Evolutionary conservation across 2,888 invertebrate species (phyloP), one percentile per base, ranked within the genome.

Genomic region (Empis livida): DNA sequence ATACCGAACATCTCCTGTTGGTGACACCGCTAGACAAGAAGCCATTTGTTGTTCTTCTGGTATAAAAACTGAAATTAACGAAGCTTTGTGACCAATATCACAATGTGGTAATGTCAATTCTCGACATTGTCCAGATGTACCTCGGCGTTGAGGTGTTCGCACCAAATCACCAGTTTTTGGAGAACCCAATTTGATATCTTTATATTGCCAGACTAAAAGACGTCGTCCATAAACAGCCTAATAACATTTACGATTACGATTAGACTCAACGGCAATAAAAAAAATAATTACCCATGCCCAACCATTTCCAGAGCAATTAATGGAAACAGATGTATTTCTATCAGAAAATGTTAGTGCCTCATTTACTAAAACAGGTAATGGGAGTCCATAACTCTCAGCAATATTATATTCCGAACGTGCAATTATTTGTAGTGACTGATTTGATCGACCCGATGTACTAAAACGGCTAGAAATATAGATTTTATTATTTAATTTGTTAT

Each of bases 101-200:
- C 93, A 93, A 54, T 92, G 89, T 0, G 94, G 94, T 38, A 95
- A 67, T 0, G 85, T 83, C 13, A 95, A 71, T 63, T 95, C 94
- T 35, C 88, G 76, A 55, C 92, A 92, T 41, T 85, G 82, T 2
- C 74, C 76, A 42, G 71, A 61, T 3, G 62, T 57, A 2, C 57
- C 61, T 42, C 71, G 65, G 30, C 71, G 62, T 53, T 73, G 73
- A 13, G 75, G 71, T 9, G 71, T 70, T 20, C 72, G 68, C 5
- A 50, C 35, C 13, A 54, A 38, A 40, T 57, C 62, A 6, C 44
- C 51, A n/a, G 57, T 54, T 14, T 54, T 54, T 0, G 61, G 58
- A 1, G 63, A 60, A 5, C 50, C 40, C 8, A 48, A 51, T 4
- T 60, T 51, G 4, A 57, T 49, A 40, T 76, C 75, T 49, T 79